A percentile compares a stretch with the other conserved stretches of the same genome.
Evolutionary conservation across 2,797 vertebrate genomes (phyloP).

Genomic region (Pantherophis vulpinus): DNA sequence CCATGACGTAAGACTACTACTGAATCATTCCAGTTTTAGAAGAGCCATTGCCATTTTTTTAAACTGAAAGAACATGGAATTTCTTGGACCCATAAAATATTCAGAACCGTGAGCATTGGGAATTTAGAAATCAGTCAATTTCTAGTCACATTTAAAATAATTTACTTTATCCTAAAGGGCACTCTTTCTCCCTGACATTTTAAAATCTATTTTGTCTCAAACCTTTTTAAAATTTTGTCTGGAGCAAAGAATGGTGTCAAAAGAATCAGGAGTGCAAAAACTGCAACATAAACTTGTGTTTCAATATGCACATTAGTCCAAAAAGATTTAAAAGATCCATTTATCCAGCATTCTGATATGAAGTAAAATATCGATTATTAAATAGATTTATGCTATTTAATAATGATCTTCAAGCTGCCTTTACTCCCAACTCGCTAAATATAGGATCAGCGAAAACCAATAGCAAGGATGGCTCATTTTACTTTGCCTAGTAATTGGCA

Average conservation of each 20-base stretch:
- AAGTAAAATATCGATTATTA: neutral
- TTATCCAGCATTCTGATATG: neutral
- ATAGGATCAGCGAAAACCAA: neutral
- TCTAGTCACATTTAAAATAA: neutral
- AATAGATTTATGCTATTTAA: neutral
- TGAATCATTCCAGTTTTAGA: neutral
- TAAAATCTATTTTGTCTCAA: neutral
- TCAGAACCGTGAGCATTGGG: neutral
- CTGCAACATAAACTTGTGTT: neutral
- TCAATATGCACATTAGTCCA: neutral
- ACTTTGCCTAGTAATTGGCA: conserved; percentile 4
- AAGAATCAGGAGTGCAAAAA: neutral
- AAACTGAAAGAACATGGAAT: neutral
- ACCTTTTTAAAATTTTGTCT: neutral
- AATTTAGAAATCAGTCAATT: neutral
- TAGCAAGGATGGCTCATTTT: conserved; percentile 40
- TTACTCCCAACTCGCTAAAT: neutral
- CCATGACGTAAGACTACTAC: neutral
- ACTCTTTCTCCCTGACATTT: neutral
- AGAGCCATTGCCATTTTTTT: neutral
- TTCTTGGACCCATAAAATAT: neutral
- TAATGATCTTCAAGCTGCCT: neutral
- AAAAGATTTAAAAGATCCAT: neutral
- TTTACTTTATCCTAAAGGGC: neutral
- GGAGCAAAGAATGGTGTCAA: neutral